These are phyloP conservation scores for Cephus runcator DNA, from an alignment of 2,888 invertebrate species.

Conservation along the genomic window DNA sequence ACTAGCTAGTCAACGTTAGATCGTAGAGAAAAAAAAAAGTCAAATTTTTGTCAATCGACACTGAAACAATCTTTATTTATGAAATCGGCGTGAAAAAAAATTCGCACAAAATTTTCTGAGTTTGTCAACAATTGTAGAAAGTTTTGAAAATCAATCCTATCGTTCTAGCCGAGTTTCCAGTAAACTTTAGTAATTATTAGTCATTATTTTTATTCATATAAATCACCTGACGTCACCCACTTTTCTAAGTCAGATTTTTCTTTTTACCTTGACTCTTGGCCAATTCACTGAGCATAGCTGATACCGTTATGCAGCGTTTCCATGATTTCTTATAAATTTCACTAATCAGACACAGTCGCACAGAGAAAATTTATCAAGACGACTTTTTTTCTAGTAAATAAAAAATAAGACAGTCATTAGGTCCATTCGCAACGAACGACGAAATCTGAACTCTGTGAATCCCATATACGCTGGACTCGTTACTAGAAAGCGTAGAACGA, in stretches of 20 bases:
- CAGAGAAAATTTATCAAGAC: too few relatives aligned
- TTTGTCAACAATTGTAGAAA: not conserved
- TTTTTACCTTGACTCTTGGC: not conserved
- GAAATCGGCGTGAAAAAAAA: not conserved
- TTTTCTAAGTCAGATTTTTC: not conserved
- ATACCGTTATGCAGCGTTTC: too few relatives aligned
- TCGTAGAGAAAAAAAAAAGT: not conserved
- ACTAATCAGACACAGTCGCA: too few relatives aligned
- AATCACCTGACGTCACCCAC: too few relatives aligned
- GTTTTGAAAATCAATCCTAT: not conserved
- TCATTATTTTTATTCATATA: too few relatives aligned
- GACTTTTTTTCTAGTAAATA: not conserved
- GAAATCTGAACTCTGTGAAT: not conserved
- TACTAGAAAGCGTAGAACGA: not conserved
- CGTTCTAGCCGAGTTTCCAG: not conserved
- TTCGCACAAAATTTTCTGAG: not conserved
- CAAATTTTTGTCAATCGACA: too few relatives aligned
- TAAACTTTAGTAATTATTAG: not conserved
- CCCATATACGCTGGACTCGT: not conserved
- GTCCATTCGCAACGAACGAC: not conserved
- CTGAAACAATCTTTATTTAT: not conserved
- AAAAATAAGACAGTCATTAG: not conserved
- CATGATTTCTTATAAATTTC: too few relatives aligned
- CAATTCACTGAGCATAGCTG: not conserved
- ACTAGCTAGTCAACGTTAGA: not conserved